These are phyloP conservation scores for Euphydryas editha DNA, from an alignment of 2,888 invertebrate genomes.

Conservation along the genomic window DNA sequence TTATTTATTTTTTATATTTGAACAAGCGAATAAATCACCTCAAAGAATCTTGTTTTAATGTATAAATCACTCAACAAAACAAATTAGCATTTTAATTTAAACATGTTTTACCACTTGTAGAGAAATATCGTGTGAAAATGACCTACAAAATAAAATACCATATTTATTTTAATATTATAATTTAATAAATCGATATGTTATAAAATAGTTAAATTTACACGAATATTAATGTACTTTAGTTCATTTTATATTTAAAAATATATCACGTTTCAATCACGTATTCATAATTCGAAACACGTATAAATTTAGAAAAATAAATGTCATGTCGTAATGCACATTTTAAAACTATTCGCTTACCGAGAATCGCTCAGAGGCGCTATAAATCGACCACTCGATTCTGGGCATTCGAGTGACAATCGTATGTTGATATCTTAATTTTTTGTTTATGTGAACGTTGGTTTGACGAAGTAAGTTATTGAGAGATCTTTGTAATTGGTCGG, in stretches of 20 bases:
- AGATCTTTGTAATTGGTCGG: slow-evolving; percentile 58
- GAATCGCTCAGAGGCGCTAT: slow-evolving; percentile 63
- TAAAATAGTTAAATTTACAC: slow-evolving; percentile 3
- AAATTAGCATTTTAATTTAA: neutral
- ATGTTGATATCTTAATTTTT: slow-evolving; percentile 53
- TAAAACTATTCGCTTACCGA: slow-evolving; percentile 61
- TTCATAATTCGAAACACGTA: slow-evolving; percentile 27
- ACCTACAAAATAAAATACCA: neutral
- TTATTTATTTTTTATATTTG: too few species aligned
- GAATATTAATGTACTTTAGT: slow-evolving; percentile 12
- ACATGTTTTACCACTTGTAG: neutral
- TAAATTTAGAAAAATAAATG: slow-evolving; percentile 43
- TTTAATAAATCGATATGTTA: neutral
- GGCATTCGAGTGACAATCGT: slow-evolving; percentile 52
- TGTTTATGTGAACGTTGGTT: slow-evolving; percentile 28
- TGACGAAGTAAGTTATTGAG: slow-evolving; percentile 31
- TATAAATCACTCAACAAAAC: neutral
- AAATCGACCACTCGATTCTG: slow-evolving; percentile 57
- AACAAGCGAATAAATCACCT: too few species aligned
- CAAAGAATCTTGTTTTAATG: too few species aligned
- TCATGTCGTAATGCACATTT: slow-evolving; percentile 48
- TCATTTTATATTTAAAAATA: slow-evolving; percentile 24
- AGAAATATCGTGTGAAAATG: neutral
- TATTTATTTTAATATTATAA: neutral
- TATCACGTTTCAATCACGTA: slow-evolving; percentile 31